Conservation (phyloP, 2,113 vertebrate species). For the Colinus virginianus region DNA sequence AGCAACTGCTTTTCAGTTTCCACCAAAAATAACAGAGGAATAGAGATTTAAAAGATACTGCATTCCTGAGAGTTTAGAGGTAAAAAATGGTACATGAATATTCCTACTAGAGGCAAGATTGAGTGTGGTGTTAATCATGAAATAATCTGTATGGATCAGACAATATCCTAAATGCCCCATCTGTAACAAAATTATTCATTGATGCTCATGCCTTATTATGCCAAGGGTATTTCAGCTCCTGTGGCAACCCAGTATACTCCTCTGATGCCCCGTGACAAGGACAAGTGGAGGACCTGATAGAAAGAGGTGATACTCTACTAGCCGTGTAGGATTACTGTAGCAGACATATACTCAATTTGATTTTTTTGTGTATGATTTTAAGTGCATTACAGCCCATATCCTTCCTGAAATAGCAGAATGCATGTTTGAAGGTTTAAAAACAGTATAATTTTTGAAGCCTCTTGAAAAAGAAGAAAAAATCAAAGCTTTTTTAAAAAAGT, state of each 20-base stretch:
- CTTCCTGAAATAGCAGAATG: neutral
- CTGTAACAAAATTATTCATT: neutral
- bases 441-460: conserved; percentile 5
- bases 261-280: neutral
- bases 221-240: neutral
- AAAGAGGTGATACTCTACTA: neutral
- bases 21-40: neutral
- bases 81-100: neutral
- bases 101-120: neutral
- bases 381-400: neutral
- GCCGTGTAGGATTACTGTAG: neutral
- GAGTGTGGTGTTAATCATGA: neutral
- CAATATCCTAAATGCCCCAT: neutral
- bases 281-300: neutral
- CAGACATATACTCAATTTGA: neutral
- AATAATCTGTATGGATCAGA: neutral
- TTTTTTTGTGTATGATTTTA: neutral
- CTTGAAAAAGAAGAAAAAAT: neutral
- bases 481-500: neutral
- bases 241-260: neutral
- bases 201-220: neutral
- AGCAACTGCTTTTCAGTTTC: neutral
- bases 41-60: conserved; percentile 2
- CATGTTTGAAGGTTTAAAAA: conserved; percentile 2
- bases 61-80: neutral